Evolutionary conservation across 2,888 invertebrate species (phyloP).

Genomic region (Onchidella celtica): DNA sequence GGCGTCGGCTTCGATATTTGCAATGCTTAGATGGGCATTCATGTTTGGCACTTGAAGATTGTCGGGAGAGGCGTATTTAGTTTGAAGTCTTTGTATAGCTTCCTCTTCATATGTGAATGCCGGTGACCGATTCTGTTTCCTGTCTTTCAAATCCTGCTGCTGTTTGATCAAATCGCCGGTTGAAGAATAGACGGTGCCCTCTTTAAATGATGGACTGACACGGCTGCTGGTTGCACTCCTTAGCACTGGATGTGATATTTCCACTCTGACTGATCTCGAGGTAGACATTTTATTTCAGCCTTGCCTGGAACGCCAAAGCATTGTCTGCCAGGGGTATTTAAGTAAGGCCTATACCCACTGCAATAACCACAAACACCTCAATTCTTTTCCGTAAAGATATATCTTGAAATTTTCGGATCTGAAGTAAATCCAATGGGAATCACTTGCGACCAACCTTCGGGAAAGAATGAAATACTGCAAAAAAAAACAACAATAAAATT

Average conservation of each 20-base stretch:
- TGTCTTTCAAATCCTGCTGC: too few species aligned
- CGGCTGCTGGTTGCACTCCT: conserved; percentile 35
- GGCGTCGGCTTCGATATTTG: conserved; percentile 6
- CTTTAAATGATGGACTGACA: conserved; percentile 25
- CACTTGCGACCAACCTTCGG: too few species aligned
- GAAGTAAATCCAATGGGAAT: too few species aligned
- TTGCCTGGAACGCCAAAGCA: too few species aligned
- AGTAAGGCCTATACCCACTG: too few species aligned
- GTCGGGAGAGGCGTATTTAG: conserved; percentile 76
- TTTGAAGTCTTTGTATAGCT: conserved; percentile 68
- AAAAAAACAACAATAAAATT: too few species aligned
- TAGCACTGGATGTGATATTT: conserved; percentile 38
- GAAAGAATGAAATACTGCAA: too few species aligned
- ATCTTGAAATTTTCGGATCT: too few species aligned
- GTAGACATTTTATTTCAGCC: conserved; percentile 7
- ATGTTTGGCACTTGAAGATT: conserved; percentile 50
- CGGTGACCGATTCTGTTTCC: background rate
- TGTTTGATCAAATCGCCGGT: background rate
- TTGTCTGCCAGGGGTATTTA: too few species aligned
- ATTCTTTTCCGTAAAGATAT: too few species aligned
- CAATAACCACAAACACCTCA: too few species aligned
- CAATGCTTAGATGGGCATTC: background rate
- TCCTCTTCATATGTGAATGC: conserved; percentile 52
- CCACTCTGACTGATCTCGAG: background rate
- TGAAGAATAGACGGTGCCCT: background rate